A percentile compares a stretch with the other conserved stretches of the same genome.
phyloP scores from a whole-genome alignment of 2,113 vertebrate species.

The Furnarius figulus region DNA sequence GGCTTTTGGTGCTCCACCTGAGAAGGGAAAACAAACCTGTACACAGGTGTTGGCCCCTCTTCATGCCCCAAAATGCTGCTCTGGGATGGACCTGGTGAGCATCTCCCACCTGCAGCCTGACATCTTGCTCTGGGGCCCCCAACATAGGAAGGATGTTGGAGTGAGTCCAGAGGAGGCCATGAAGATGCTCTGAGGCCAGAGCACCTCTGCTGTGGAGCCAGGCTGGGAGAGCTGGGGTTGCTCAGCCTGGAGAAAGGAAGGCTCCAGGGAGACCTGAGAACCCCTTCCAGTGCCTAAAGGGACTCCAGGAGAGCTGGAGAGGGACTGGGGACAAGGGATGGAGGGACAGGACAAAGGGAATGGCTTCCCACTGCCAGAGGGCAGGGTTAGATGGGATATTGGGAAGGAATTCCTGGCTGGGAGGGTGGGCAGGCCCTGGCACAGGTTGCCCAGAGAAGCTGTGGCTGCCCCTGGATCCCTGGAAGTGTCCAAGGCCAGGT shows the following conservation, averaged over 20 bases:
- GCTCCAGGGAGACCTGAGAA: background rate
- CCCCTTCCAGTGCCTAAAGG: rapidly evolving
- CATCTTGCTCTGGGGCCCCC: background rate
- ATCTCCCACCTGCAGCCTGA: background rate
- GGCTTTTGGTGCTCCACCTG: background rate
- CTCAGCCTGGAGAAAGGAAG: background rate
- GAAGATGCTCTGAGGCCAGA: background rate
- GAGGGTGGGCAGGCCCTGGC: rapidly evolving
- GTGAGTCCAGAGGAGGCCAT: background rate
- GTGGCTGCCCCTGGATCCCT: background rate
- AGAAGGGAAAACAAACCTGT: background rate
- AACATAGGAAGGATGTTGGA: background rate
- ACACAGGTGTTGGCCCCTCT: background rate
- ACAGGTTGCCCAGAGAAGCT: background rate
- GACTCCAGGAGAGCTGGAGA: background rate
- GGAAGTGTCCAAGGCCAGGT: rapidly evolving
- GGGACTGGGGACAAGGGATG: rapidly evolving
- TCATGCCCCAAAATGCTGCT: background rate
- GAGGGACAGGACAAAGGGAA: rapidly evolving
- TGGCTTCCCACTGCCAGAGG: rapidly evolving
- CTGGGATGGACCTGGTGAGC: background rate
- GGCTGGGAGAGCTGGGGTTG: background rate
- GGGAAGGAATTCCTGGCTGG: rapidly evolving
- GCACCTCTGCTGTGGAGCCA: background rate
- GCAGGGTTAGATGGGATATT: background rate